Base-by-base conservation (phyloP, 2,113 vertebrate species). In the Ailurus styani region DNA sequence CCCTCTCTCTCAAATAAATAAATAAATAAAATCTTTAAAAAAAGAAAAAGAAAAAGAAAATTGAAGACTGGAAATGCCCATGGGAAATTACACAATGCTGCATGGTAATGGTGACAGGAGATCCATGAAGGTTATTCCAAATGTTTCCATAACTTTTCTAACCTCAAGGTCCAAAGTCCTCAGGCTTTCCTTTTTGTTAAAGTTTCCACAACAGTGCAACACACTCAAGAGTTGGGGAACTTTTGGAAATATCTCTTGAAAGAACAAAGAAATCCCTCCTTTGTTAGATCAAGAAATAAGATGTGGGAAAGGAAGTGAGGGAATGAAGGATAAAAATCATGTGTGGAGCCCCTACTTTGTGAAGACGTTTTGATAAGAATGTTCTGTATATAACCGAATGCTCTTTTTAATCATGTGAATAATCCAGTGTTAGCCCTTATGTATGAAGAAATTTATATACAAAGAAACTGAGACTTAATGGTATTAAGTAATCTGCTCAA, bases 161-260 rank as follows among this genome's bases (percentile, higher is more conserved):
- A 95, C 37, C 37, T 90, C 92, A 90, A 62, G 34, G 83, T 29
- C 45, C 47, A 68, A 55, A 91, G 54, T 45, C 31, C 66, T 84
- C 60, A 75, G 40, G 23, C 4, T 97, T 90, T 93, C 37, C 54
- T 93, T 75, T 95, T 93, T 96, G 52, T 37, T 90, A 31, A 93
- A 57, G 7, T 87, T 95, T 85, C 60, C 15, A 70, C 55, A 87
- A 40, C 5, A 87, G 50, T 11, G 34, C 11, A 70, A 45, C 9
- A 64, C 4, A n/a, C 45, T 78, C 37, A 77, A 85, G 40, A 78
- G 14, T 6, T 77, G 3, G 13, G 70, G 15, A 70, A 29, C 34
- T 77, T 84, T 73, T 6, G 25, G n/a, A 88, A 97, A 70, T 87
- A 81, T 9, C 42, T 42, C 23, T 60, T 78, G 37, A 97, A 79